Evolutionary conservation across 2,888 invertebrate genomes (phyloP), one percentile per base, ranked within the genome.

Genomic region (Cantharis nigra): DNA sequence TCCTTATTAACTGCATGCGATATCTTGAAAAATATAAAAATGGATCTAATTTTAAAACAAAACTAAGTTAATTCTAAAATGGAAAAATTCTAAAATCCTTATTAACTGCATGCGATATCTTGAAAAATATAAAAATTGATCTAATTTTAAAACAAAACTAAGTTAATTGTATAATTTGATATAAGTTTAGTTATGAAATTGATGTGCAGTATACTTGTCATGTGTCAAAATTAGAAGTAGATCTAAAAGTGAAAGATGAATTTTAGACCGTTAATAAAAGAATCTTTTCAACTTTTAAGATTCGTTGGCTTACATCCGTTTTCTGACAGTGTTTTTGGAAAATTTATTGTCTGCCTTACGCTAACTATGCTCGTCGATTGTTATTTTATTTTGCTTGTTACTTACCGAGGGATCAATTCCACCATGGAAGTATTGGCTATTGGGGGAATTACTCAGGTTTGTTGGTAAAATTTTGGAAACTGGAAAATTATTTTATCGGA

Each of bases 351-450:
- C 7, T 5, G 7, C 0, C 7, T 49, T 49, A 9, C 3, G 9
- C n/a, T n/a, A 0, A 2, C 0, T 0, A 0, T 2, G 2, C n/a
- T n/a, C 2, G 7, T 49, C 2, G 49, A 49, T 49, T 1, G 1
- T 49, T 49, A n/a, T n/a, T n/a, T 2, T 2, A n/a, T 49, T 49
- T n/a, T 49, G n/a, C 0, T 2, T 2, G 7, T 9, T 7, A 49
- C 49, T n/a, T 49, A 49, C n/a, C n/a, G n/a, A 7, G 49, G 49
- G 7, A 49, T 49, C n/a, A n/a, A n/a, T 49, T 49, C 49, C n/a
- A n/a, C n/a, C 2, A 49, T n/a, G 49, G 49, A 49, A 49, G 49
- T 49, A n/a, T n/a, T 49, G 2, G 7, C 7, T n/a, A 9, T 7
- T n/a, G n/a, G 7, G 7, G 49, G n/a, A 49, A n/a, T n/a, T 7